Base-by-base conservation (phyloP, 2,113 vertebrate species). In the Piaya cayana region DNA sequence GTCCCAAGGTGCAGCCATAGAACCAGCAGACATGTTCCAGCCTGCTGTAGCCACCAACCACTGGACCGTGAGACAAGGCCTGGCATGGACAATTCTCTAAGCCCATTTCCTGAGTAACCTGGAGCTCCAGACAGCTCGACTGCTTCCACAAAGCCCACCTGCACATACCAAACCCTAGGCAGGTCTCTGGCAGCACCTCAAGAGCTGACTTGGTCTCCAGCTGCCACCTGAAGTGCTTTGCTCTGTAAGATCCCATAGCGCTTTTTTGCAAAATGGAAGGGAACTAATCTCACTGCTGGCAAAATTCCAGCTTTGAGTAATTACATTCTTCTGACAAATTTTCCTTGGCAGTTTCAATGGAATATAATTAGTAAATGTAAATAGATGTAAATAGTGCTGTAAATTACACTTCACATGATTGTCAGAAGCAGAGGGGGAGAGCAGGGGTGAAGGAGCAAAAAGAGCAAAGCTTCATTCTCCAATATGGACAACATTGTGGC, bases 261-360 rank as follows among this genome's bases (percentile, higher is more conserved):
- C 34, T 67, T 70, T 77, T 77, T 82, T 56, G 80, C 53, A 92
- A 92, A 90, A 93, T 95, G 88, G 80, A 95, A 95, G 79, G 42
- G 75, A 95, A 86, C 85, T 92, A 95, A 94, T 96, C 86, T 94
- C 76, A 71, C 30, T 78, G 68, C 79, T 97, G 95, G 95, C 90
- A 43, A 53, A 67, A 88, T 93, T 93, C 93, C 96, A 97, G 64
- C 76, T 93, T 94, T 78, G 79, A 82, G 92, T 95, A 97, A 95
- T 96, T 97, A 94, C 93, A 92, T 95, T 96, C 94, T 95, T 93
- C 95, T 95, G 95, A 97, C 95, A 97, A 96, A 96, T 97, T 92
- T 84, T 95, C 83, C 86, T 95, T 95, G 93, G 95, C 94, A 93
- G 93, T 93, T 93, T 93, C 88, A 95, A 71, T 71, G 62, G 88